Percentiles rank a stretch among this genome's conserved stretches.
phyloP scores from a whole-genome alignment of 2,797 vertebrate species.

The Champsocephalus esox region DNA sequence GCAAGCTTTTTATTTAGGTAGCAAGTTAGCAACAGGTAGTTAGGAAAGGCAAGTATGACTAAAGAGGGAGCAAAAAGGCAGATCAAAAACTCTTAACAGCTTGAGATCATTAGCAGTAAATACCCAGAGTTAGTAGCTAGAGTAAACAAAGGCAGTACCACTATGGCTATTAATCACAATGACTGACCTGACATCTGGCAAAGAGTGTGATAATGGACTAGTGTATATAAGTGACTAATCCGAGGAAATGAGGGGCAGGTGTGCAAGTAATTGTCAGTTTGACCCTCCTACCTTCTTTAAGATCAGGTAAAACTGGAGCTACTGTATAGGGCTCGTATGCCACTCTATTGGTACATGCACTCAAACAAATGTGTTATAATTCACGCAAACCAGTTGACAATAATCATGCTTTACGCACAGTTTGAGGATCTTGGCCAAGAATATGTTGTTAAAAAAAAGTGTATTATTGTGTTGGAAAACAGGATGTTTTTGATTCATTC shows the following conservation, averaged over 20 bases:
- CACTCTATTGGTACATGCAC: not conserved
- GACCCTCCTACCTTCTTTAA: not conserved
- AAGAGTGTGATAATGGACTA: too few relatives aligned
- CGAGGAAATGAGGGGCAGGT: slow-evolving; percentile 8
- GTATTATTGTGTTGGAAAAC: not conserved
- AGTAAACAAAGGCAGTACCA: not conserved
- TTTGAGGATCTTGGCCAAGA: not conserved
- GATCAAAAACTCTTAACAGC: not conserved
- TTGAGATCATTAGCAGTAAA: not conserved
- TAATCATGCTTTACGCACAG: not conserved
- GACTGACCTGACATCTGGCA: not conserved
- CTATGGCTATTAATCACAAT: not conserved
- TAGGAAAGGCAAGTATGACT: not conserved
- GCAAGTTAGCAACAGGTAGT: slow-evolving; percentile 1
- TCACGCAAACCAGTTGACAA: not conserved
- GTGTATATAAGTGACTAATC: slow-evolving; percentile 12
- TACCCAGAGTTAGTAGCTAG: not conserved
- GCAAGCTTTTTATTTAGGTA: not conserved
- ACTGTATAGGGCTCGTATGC: not conserved
- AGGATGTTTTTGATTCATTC: not conserved
- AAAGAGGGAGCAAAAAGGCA: not conserved
- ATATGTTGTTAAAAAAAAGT: not conserved
- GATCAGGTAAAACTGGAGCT: not conserved
- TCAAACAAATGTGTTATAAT: not conserved
- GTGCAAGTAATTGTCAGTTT: not conserved